Conservation (phyloP, 2,113 vertebrate genomes). For the Anser cygnoides region DNA sequence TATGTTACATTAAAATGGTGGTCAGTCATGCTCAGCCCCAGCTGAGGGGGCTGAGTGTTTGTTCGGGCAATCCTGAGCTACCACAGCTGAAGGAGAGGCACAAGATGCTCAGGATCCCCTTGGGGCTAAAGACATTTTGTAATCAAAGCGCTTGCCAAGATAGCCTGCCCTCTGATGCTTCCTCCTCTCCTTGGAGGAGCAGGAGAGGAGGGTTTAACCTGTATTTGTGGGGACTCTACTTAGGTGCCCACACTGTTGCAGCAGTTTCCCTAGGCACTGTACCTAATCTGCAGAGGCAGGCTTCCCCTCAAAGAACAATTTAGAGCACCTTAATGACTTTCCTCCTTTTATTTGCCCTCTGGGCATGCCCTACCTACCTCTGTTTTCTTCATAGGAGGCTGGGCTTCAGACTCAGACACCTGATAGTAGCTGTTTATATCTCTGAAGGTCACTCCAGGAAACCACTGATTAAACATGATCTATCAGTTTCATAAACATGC, state of each 20-base stretch:
- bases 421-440: background rate
- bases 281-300: background rate
- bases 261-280: background rate
- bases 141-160: background rate
- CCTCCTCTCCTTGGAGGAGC: background rate
- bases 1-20: background rate
- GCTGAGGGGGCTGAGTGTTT: background rate
- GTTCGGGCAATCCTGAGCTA: background rate
- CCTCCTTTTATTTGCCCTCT: background rate
- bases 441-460: constrained; percentile 24
- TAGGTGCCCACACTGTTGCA: background rate
- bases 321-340: background rate
- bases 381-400: background rate
- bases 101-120: background rate
- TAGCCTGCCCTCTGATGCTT: background rate
- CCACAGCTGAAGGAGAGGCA: background rate
- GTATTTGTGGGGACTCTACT: background rate
- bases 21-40: background rate
- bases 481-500: constrained; percentile 45
- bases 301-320: background rate
- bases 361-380: background rate
- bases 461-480: constrained; percentile 31
- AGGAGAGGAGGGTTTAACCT: background rate
- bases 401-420: background rate
- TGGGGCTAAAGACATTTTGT: background rate